Evolutionary conservation across 2,888 invertebrate species (phyloP).

Genomic region (Hanleya hanleyi): DNA sequence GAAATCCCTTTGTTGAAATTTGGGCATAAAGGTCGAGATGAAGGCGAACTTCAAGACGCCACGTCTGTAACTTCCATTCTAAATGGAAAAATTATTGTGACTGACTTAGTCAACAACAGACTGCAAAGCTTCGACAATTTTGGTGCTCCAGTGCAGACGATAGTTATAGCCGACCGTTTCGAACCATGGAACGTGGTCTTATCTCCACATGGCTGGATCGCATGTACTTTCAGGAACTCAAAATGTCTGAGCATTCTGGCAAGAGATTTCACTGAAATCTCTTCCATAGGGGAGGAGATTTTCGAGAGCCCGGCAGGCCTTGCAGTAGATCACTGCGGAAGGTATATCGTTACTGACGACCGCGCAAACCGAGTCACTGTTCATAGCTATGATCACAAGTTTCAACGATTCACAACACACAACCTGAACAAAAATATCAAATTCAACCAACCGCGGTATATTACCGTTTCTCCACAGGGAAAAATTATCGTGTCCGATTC

Average conservation of each 20-base stretch:
- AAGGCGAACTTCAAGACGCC: slow-evolving; percentile 45
- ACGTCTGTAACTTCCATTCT: slow-evolving; percentile 38
- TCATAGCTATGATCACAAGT: background rate
- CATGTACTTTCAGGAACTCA: slow-evolving; percentile 49
- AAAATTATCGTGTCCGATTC: slow-evolving; percentile 75
- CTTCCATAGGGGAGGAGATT: slow-evolving; percentile 46
- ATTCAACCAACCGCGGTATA: slow-evolving; percentile 75
- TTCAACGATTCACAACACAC: background rate
- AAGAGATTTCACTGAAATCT: slow-evolving; percentile 37
- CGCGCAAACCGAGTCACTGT: slow-evolving; percentile 71
- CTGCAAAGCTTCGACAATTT: slow-evolving; percentile 48
- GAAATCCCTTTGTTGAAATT: slow-evolving; percentile 17
- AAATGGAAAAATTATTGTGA: slow-evolving; percentile 48
- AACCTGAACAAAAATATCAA: slow-evolving; percentile 44
- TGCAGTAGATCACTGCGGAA: slow-evolving; percentile 60
- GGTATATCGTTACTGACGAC: slow-evolving; percentile 74
- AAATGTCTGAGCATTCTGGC: slow-evolving; percentile 48
- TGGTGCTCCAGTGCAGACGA: slow-evolving; percentile 43
- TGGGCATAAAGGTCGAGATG: slow-evolving; percentile 37
- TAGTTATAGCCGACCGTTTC: slow-evolving; percentile 39
- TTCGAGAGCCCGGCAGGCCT: slow-evolving; percentile 59
- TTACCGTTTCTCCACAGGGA: slow-evolving; percentile 72
- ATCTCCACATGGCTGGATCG: slow-evolving; percentile 46
- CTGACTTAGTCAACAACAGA: slow-evolving; percentile 57
- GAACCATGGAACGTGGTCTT: slow-evolving; percentile 55